Percentiles rank a stretch among this genome's conserved stretches.
Conservation (phyloP, 2,113 vertebrate species). For the Pachypanchax playfairii region DNA sequence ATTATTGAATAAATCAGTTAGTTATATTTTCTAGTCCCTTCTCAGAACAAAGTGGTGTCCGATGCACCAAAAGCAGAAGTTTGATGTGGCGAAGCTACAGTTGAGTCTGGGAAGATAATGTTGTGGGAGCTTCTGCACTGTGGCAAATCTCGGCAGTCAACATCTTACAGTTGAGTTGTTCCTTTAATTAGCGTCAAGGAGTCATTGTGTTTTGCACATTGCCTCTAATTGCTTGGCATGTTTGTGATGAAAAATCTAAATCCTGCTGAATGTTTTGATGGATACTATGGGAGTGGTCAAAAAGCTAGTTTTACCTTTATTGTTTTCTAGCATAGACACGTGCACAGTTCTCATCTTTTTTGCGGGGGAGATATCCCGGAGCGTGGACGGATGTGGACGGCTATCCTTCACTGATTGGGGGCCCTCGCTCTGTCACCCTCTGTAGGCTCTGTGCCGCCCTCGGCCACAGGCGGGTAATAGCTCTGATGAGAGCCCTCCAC, state of each 20-base stretch:
- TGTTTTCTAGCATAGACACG: conserved; percentile 4
- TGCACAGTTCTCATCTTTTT: conserved; percentile 67
- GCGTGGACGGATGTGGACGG: conserved; percentile 77
- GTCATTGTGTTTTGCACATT: conserved; percentile 75
- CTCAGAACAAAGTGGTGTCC: too few species aligned
- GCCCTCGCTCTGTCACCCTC: conserved; percentile 75
- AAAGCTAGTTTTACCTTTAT: conserved; percentile 33
- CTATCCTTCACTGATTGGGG: conserved; percentile 79
- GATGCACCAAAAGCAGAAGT: not conserved
- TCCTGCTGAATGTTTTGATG: conserved; percentile 53
- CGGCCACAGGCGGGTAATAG: conserved; percentile 82
- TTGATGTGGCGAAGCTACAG: not conserved
- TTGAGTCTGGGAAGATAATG: conserved; percentile 25
- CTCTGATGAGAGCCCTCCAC: conserved; percentile 85
- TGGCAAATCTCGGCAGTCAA: conserved; percentile 52
- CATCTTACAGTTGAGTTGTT: conserved; percentile 64
- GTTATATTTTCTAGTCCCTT: too few species aligned
- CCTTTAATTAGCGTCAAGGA: conserved; percentile 80
- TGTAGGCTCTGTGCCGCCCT: conserved; percentile 68
- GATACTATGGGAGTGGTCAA: conserved; percentile 47
- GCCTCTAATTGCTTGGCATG: conserved; percentile 79
- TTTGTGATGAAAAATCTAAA: conserved; percentile 60
- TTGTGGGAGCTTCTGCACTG: not conserved
- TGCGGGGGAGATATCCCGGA: conserved; percentile 75
- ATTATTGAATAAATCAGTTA: too few species aligned